Conservation (phyloP, 2,888 invertebrate species). For the Sesia apiformis region DNA sequence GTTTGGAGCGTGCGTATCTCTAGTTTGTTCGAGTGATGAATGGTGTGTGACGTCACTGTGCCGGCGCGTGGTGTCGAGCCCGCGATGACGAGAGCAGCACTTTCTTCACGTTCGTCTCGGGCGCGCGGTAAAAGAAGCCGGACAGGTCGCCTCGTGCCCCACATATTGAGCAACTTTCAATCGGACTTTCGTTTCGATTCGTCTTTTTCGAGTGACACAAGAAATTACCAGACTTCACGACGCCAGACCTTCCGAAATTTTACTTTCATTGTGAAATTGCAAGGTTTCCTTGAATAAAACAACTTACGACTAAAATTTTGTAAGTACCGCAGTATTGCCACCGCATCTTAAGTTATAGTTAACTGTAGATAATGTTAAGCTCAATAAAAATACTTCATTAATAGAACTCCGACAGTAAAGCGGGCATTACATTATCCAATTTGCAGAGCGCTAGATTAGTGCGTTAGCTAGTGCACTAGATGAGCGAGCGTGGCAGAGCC, state of each 20-base stretch:
- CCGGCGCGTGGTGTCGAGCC: slow-evolving; percentile 10
- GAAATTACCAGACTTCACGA: slow-evolving; percentile 44
- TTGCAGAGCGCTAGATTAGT: too few relatives aligned
- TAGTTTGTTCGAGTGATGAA: slow-evolving; percentile 2
- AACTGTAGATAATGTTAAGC: too few relatives aligned
- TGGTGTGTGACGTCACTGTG: slow-evolving; percentile 15
- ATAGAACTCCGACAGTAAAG: too few relatives aligned
- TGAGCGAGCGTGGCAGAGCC: too few relatives aligned
- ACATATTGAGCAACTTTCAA: slow-evolving; percentile 72
- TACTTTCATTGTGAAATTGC: slow-evolving; percentile 30
- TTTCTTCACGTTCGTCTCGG: slow-evolving; percentile 38
- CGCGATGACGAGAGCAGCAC: slow-evolving; percentile 25
- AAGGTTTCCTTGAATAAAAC: too few relatives aligned
- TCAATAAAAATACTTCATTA: too few relatives aligned
- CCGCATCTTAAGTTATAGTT: too few relatives aligned
- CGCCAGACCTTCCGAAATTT: slow-evolving; percentile 40
- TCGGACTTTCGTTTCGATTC: slow-evolving; percentile 64
- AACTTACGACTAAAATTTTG: too few relatives aligned
- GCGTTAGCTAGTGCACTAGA: too few relatives aligned
- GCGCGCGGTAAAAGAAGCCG: slow-evolving; percentile 31
- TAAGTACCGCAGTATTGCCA: too few relatives aligned
- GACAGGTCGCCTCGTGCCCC: slow-evolving; percentile 55
- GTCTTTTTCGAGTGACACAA: slow-evolving; percentile 46
- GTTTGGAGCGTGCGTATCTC: too few relatives aligned
- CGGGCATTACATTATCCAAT: too few relatives aligned